Base-by-base conservation (phyloP, 92 coral and sea anemone species). In the Phenganax marumi region DNA sequence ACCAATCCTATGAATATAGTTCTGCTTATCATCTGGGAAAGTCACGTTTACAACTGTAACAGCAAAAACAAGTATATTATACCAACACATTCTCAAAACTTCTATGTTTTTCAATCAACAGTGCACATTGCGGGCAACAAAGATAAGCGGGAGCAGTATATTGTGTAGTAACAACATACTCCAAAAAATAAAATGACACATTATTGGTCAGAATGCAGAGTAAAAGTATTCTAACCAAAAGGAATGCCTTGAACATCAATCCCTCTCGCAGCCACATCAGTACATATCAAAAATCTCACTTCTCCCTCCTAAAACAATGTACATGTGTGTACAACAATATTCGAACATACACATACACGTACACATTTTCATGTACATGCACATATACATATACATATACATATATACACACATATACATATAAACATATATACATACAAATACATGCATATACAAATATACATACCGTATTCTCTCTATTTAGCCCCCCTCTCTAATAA, bases 201-300 rank as follows among this genome's bases (percentile, higher is more conserved):
- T 33, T 2, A 33, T 33, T 33, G 43, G 43, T 33, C 43, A 33
- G 43, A 33, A 33, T 33, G 43, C 43, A 33, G 43, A 33, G 22
- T 21, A 65, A 21, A 12, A 17, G 25, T 16, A n/a, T 17, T 68
- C 93, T 81, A 24, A 93, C 97, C 97, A 70, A 81, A 94, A 48
- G 98, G 98, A 43, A 94, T 87, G 69, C 98, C 98, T 13, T 71
- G 85, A 14, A 94, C 91, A 26, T 92, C 97, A 52, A 92, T 92
- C 26, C 97, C 98, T 73, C 98, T 89, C 5, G 98, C 98, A 13
- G 98, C 98, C 10, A 94, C 98, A 70, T 94, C 98, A 50, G 98
- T 94, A 56, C 98, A 94, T 73, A 94, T 90, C 57, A 94, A 86
- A 78, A 94, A 94, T 58, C 97, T 85, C 3, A 79, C 98, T 68